phyloP scores from a whole-genome alignment of 2,888 invertebrate genomes.

The Aelia acuminata region DNA sequence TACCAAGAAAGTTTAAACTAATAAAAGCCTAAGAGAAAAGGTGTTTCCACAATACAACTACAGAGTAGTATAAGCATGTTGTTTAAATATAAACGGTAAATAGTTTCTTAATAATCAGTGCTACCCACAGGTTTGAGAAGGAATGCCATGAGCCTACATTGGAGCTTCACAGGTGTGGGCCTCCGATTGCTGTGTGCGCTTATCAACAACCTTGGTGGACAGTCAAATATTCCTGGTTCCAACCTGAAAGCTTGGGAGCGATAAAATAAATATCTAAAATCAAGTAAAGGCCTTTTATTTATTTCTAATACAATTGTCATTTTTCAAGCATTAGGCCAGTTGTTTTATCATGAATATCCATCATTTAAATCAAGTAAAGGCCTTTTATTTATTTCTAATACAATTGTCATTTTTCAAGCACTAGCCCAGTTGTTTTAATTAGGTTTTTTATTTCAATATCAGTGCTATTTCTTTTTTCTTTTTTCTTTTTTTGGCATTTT shows the following conservation, averaged over 20 bases:
- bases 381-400: too few relatives aligned
- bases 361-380: not conserved
- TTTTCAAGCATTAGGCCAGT: too few relatives aligned
- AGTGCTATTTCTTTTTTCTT: too few relatives aligned
- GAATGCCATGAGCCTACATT: conserved; percentile 5
- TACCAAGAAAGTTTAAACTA: too few relatives aligned
- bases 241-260: not conserved
- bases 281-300: not conserved
- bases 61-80: not conserved
- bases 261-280: conserved; percentile 36
- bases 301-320: too few relatives aligned
- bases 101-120: not conserved
- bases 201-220: conserved; percentile 17
- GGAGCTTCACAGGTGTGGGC: conserved; percentile 7
- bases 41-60: not conserved
- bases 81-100: not conserved
- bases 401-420: too few relatives aligned
- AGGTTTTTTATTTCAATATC: too few relatives aligned
- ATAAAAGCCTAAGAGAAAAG: not conserved
- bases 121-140: not conserved
- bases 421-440: too few relatives aligned
- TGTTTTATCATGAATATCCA: too few relatives aligned
- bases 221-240: conserved; percentile 36
- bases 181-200: not conserved
- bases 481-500: too few relatives aligned